Evolutionary conservation across 1,140 invertebrate genomes (phyloP), one percentile per base, ranked within the genome.

Genomic region (Drosophila sturtevanti): DNA sequence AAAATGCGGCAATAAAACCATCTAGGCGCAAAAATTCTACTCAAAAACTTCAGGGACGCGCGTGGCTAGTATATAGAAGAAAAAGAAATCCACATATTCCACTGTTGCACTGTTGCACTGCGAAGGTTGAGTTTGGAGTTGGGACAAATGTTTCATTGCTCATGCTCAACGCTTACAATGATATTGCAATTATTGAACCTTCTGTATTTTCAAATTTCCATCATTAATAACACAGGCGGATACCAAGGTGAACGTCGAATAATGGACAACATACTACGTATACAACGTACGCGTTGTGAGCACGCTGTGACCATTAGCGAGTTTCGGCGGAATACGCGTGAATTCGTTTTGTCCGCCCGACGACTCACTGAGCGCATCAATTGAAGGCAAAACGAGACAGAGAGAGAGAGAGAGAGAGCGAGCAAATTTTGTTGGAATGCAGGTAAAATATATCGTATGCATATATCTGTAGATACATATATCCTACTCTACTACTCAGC

Each of bases 191-290:
- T 91, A 91, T 91, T 91, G 90, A 90, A 91, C 90, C 90, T 91
- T 89, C 90, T 91, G 90, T 91, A 91, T 91, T 91, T 91, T 90
- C 84, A 91, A 91, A 91, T 91, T 91, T 91, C 90, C 90, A 89
- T 91, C 90, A 91, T 91, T 91, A 91, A 91, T 91, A 91, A 91
- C 90, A 85, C 90, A 91, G 90, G 87, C 87, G 90, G 90, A 75
- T 77, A 72, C 86, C 87, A 90, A 86, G 81, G 87, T 89, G 76
- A 86, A 79, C 52, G 44, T 62, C 48, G 34, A 65, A 75, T 7
- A 4, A 44, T 1, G 1, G 7, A 41, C n/a, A 6, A 14, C 38
- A n/a, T n/a, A n/a, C n/a, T n/a, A n/a, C n/a, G n/a, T n/a, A n/a
- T n/a, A n/a, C 38, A 41, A 41, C n/a, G 14, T 7, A 16, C 16